Conservation (phyloP, 1,140 invertebrate species). For the Gyrodactylus bullatarudis region DNA sequence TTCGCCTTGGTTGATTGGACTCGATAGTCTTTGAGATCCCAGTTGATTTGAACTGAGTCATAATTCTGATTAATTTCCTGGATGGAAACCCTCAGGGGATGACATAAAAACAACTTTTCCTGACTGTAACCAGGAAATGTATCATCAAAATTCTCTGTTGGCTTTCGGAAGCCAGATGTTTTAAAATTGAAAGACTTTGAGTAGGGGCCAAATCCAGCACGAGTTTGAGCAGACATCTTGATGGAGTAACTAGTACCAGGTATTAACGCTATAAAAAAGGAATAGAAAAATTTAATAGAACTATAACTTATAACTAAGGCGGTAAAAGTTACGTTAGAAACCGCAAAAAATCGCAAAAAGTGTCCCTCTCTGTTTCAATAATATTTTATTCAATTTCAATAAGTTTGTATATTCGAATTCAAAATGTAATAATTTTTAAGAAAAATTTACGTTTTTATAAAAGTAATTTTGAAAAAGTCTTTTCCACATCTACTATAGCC, state of each 20-base stretch:
- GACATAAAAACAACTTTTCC: neutral
- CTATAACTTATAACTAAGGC: too few species aligned
- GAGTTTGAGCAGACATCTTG: neutral
- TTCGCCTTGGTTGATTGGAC: neutral
- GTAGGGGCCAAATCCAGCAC: neutral
- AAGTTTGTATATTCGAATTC: too few species aligned
- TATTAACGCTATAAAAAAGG: neutral
- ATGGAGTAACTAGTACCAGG: neutral
- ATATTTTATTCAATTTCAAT: too few species aligned
- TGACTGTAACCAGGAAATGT: neutral
- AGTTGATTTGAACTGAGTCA: too few species aligned
- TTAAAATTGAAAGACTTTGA: neutral
- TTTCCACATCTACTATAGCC: too few species aligned
- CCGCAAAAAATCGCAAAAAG: too few species aligned
- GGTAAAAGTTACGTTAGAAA: too few species aligned
- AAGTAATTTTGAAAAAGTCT: too few species aligned
- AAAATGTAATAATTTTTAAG: too few species aligned
- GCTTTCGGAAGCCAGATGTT: neutral
- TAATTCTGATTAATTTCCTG: neutral
- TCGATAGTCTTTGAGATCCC: neutral
- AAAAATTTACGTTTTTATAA: too few species aligned
- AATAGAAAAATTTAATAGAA: too few species aligned
- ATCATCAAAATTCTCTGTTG: neutral
- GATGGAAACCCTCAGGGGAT: neutral
- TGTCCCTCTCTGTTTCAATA: too few species aligned